These are phyloP conservation scores for Cantharis flavilabris DNA, from an alignment of 2,888 invertebrate species.

Conservation along the genomic window DNA sequence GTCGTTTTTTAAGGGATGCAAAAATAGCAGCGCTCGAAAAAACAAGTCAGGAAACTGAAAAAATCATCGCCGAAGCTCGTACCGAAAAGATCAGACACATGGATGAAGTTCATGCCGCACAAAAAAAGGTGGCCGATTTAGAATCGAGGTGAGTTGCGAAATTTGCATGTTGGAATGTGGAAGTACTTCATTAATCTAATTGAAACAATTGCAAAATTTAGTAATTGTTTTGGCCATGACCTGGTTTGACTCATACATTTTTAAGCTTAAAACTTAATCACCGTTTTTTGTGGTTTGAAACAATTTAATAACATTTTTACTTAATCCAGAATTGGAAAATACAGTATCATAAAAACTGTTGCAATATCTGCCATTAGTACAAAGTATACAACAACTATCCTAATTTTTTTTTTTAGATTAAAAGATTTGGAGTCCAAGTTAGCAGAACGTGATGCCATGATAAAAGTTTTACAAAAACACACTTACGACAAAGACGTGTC, in stretches of 20 bases:
- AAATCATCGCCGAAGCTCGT: constrained; percentile 82
- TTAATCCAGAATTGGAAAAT: not conserved
- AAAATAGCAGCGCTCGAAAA: constrained; percentile 84
- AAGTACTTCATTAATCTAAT: not conserved
- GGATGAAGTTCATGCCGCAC: constrained; percentile 85
- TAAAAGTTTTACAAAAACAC: constrained; percentile 83
- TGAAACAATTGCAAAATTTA: constrained; percentile 8
- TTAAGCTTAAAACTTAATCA: not conserved
- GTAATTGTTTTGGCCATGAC: not conserved
- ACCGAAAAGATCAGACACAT: constrained; percentile 86
- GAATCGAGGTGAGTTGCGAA: constrained; percentile 71
- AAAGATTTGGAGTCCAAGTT: constrained; percentile 87
- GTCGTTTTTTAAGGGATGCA: constrained; percentile 66
- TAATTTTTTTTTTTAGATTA: constrained; percentile 57
- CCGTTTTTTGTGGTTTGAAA: not conserved
- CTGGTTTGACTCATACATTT: not conserved
- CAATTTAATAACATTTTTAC: not conserved
- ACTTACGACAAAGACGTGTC: constrained; percentile 72
- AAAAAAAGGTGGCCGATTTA: constrained; percentile 82
- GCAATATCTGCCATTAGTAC: too few species aligned
- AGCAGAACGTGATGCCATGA: constrained; percentile 89
- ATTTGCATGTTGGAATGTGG: not conserved
- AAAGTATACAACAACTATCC: too few species aligned
- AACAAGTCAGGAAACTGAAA: constrained; percentile 82
- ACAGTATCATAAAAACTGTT: too few species aligned